Base-by-base conservation (phyloP, 92 coral and sea anemone species). In the Paramuricea clavata region DNA sequence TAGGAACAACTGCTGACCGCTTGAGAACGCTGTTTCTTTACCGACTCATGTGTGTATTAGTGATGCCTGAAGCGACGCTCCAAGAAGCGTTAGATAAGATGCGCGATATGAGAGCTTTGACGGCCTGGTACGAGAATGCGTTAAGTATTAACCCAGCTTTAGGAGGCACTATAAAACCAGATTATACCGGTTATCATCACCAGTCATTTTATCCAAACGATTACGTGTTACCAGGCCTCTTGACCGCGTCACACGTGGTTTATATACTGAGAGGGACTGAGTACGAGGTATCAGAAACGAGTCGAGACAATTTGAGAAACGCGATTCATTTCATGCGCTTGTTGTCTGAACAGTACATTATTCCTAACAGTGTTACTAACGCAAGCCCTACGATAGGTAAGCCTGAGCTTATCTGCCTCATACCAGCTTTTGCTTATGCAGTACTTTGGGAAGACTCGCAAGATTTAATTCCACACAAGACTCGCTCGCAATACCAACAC, bases 151-250 rank as follows among this genome's bases (percentile, higher is more conserved):
- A 94, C 69, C 75, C 93, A 33, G 98, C 86, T 28, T 56, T 94
- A 13, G 95, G 93, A 6, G 93, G 98, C 13, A 81, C 92, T 12
- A 70, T 94, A 22, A 94, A 94, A 50, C 98, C 98, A 21, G 98
- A 94, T 71, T 92, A 61, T 60, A 86, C 89, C n/a, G 90, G 92
- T 59, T 89, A 65, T 89, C 89, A 85, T 85, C 89, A 85, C 68
- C 7, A 36, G 57, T 60, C 82, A 12, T 77, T 85, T 16, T 85
- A 85, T 34, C 65, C 73, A 12, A 78, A 69, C 16, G 82, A 31
- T 33, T 85, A 85, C 23, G 76, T 75, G 36, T 78, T 78, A 32
- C 83, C 81, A 17, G 89, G 83, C 19, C 83, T 85, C 28, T 36
- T 74, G 10, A 61, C 74, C 17, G 89, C 89, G 21, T 64, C 84